Evolutionary conservation across 2,797 vertebrate species (phyloP).

Genomic region (Squalus acanthias): DNA sequence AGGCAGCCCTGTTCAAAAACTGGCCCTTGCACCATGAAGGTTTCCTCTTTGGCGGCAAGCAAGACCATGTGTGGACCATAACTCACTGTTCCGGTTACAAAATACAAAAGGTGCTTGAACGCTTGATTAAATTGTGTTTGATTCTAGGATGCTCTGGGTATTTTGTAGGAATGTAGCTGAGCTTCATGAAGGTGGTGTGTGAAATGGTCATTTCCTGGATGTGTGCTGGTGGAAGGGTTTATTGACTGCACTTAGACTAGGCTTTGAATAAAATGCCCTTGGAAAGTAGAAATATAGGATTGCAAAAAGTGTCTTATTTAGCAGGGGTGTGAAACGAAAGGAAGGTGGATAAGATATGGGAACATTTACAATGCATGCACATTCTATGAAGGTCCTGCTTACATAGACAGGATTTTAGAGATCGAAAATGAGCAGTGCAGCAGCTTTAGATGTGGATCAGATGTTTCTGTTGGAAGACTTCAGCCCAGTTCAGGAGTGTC

Average conservation of each 20-base stretch:
- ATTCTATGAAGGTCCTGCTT: neutral
- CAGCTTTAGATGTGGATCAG: neutral
- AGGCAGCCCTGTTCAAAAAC: neutral
- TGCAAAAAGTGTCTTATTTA: neutral
- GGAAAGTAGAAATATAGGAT: neutral
- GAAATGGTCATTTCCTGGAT: neutral
- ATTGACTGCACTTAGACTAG: neutral
- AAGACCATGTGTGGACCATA: neutral
- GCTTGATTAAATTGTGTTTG: neutral
- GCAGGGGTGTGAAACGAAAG: neutral
- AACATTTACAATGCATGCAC: neutral
- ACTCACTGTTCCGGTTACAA: neutral
- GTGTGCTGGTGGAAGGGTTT: neutral
- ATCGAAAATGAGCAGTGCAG: neutral
- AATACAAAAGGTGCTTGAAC: neutral
- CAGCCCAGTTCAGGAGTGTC: neutral
- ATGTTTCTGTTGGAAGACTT: neutral
- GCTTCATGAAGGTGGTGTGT: neutral
- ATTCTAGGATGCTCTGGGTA: neutral
- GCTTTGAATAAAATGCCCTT: neutral
- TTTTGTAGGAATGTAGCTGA: neutral
- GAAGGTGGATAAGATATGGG: too few relatives aligned
- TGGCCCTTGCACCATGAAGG: neutral
- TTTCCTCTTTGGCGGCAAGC: neutral
- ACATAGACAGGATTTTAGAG: neutral